Evolutionary conservation across 2,888 invertebrate genomes (phyloP).

Genomic region (Latrodectus hesperus): DNA sequence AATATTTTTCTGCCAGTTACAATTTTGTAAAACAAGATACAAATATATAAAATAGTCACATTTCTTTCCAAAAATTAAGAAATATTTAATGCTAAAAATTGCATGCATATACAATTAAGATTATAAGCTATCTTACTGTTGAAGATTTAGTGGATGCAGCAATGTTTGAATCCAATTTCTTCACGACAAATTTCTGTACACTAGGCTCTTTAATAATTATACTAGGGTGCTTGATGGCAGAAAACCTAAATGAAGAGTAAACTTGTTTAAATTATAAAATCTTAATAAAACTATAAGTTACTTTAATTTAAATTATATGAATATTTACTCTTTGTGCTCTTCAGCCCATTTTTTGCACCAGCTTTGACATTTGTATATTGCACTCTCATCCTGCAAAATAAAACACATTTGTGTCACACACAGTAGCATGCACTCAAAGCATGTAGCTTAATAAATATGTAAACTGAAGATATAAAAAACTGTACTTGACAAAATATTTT

Average conservation of each 20-base stretch:
- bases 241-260: slow-evolving; percentile 15
- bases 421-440: too few species aligned
- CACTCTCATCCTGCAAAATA: neutral
- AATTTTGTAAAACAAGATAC: too few species aligned
- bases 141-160: neutral
- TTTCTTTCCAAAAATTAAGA: too few species aligned
- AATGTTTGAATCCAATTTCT: slow-evolving; percentile 18
- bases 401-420: neutral
- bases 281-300: neutral
- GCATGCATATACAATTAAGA: too few species aligned
- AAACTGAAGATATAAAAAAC: too few species aligned
- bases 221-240: slow-evolving; percentile 45
- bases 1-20: too few species aligned
- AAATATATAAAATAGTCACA: too few species aligned
- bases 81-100: too few species aligned
- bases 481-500: too few species aligned
- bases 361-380: neutral
- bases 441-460: too few species aligned
- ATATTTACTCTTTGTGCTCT: slow-evolving; percentile 2
- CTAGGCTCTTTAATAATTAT: slow-evolving; percentile 31
- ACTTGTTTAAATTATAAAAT: too few species aligned
- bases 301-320: neutral
- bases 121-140: neutral
- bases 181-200: slow-evolving; percentile 16
- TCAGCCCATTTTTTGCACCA: neutral